A percentile compares a stretch with the other conserved stretches of the same genome.
phyloP scores from a whole-genome alignment of 2,113 vertebrate species.

The Otis tarda region DNA sequence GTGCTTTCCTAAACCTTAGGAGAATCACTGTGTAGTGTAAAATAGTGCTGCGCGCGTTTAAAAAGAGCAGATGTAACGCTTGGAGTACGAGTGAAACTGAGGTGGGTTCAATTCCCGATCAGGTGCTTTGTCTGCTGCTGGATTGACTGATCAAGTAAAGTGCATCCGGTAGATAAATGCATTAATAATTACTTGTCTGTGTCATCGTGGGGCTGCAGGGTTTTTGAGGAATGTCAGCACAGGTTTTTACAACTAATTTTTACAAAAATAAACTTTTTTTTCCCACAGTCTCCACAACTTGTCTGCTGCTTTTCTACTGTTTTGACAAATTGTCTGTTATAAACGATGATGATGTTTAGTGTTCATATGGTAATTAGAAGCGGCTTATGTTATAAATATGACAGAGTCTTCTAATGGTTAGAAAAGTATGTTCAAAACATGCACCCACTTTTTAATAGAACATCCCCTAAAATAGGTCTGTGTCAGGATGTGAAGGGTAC shows the following conservation, averaged over 20 bases:
- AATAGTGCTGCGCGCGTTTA: conserved; percentile 6
- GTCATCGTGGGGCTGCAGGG: neutral
- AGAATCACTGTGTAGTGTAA: conserved; percentile 25
- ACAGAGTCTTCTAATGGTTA: conserved; percentile 21
- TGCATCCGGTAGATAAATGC: conserved; percentile 38
- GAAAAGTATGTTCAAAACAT: conserved; percentile 21
- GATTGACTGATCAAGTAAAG: conserved; percentile 48
- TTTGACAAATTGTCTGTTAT: conserved; percentile 63
- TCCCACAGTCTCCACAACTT: neutral
- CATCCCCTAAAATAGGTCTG: neutral
- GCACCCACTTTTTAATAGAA: neutral
- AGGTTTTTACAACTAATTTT: conserved; percentile 17
- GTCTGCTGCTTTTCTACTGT: conserved; percentile 28
- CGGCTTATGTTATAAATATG: conserved; percentile 52
- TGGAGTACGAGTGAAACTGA: conserved; percentile 2
- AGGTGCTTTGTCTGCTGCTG: conserved; percentile 51
- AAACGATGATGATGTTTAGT: conserved; percentile 47
- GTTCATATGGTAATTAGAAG: conserved; percentile 56
- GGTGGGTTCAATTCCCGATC: conserved; percentile 55
- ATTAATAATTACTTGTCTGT: conserved; percentile 19
- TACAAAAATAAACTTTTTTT: conserved; percentile 18
- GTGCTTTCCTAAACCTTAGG: conserved; percentile 26
- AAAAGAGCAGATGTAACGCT: conserved; percentile 43
- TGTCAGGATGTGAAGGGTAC: neutral
- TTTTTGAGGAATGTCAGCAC: neutral